These are phyloP conservation scores for Ibidorhyncha struthersii DNA, from an alignment of 2,113 vertebrate species.

Conservation along the genomic window DNA sequence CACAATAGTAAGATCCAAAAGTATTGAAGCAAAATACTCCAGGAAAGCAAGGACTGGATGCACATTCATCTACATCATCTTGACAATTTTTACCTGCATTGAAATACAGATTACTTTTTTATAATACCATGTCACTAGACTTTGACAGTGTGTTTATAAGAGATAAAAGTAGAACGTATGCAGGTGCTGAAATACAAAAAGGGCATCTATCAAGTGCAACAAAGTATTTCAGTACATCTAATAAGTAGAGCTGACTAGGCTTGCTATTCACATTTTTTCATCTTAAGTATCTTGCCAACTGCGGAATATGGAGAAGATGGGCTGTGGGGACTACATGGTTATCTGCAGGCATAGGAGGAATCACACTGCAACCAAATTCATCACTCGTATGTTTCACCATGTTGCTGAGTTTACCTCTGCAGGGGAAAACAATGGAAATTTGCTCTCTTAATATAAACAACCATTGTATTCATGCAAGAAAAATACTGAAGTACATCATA, in stretches of 20 bases:
- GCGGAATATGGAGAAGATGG: not conserved
- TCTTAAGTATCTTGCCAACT: not conserved
- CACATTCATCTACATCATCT: constrained; percentile 87
- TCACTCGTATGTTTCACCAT: not conserved
- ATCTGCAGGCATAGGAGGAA: not conserved
- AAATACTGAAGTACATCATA: not conserved
- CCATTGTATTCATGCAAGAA: not conserved
- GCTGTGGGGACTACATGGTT: not conserved
- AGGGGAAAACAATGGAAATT: not conserved
- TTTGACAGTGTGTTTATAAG: not conserved
- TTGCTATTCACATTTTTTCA: not conserved
- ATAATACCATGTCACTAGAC: not conserved
- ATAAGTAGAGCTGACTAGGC: not conserved
- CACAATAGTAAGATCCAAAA: constrained; percentile 84
- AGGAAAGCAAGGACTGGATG: constrained; percentile 79
- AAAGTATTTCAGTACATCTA: not conserved
- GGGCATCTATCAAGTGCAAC: not conserved
- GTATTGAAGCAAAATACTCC: constrained; percentile 83
- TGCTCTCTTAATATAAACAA: not conserved
- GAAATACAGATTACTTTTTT: not conserved
- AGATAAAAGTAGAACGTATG: not conserved
- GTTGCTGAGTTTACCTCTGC: not conserved
- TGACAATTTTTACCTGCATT: constrained; percentile 82
- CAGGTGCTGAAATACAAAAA: not conserved
- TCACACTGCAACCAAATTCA: not conserved